Base-by-base conservation (phyloP, 2,888 invertebrate species). In the Minunthozetes semirufus region DNA sequence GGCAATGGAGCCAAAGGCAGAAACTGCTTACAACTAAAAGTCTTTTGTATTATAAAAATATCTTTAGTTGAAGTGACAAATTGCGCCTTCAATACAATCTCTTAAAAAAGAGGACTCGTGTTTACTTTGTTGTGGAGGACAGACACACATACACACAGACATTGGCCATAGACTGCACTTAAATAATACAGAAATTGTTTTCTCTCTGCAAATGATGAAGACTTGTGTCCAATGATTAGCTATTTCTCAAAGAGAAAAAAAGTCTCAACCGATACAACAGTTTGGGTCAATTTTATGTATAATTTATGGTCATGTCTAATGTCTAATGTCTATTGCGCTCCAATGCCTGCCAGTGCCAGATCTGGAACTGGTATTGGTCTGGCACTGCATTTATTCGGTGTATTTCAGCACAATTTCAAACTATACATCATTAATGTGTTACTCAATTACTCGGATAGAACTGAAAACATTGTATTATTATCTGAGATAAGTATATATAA, bases 401-500 rank as follows among this genome's bases (percentile, higher is more conserved):
- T 22, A 48, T 48, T 70, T 70, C 48, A 48, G 46, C 70, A 13
- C 70, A 46, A 48, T 70, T 70, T 42, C 68, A 42, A 70, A 70
- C 66, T 70, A 70, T 70, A 70, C 70, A 70, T 70, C 70, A 70
- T 70, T 70, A 70, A 70, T 70, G 70, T 70, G 46, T 66, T 19
- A 70, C 70, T 46, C 70, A 70, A 70, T 70, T 70, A 70, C 46
- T 70, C 25, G 25, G 8, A 70, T 2, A 17, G 27, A 38, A 66
- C 33, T 15, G 33, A 66, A 19, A 33, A 38, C 38, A 13, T 70
- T 70, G 46, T 70, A 42, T 33, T 66, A 11, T 68, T 42, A 68
- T 46, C 38, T 42, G 42, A 68, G 68, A 38, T 46, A 22, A 22
- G 9, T 11, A 61, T 15, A 61, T 61, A 42, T 33, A 68, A 68